Percentiles rank a stretch among this genome's conserved stretches.
These are phyloP conservation scores for Heliconius congener DNA, from an alignment of 1,140 invertebrate species.

Conservation along the genomic window DNA sequence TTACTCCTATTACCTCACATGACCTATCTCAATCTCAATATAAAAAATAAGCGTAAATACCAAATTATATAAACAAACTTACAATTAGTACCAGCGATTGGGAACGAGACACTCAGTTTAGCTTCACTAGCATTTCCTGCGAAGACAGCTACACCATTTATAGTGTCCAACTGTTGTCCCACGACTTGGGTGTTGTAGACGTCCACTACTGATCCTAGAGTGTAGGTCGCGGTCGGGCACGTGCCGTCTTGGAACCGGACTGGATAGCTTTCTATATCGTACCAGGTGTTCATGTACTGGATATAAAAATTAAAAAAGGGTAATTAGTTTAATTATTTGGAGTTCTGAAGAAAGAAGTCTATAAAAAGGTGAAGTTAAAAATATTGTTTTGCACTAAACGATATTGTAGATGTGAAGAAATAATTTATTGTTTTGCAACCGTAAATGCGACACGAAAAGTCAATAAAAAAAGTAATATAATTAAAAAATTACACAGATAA, in stretches of 20 bases:
- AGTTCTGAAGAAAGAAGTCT: no score
- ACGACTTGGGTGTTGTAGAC: conserved; percentile 66
- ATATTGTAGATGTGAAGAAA: no score
- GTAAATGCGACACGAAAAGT: no score
- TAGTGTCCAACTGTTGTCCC: conserved; percentile 46
- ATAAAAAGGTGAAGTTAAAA: no score
- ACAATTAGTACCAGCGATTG: conserved; percentile 55
- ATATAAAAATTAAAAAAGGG: not conserved
- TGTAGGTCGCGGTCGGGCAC: conserved; percentile 56
- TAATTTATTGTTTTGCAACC: no score
- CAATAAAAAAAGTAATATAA: no score
- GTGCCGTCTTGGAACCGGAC: conserved; percentile 59
- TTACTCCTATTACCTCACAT: no score
- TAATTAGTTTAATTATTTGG: no score
- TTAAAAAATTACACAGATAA: no score
- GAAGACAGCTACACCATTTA: conserved; percentile 52
- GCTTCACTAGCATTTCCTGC: conserved; percentile 45
- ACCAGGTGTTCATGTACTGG: conserved; percentile 67
- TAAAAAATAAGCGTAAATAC: no score
- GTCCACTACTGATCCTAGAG: conserved; percentile 37
- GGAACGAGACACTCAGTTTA: conserved; percentile 60
- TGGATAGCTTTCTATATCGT: conserved; percentile 68
- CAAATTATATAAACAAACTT: conserved; percentile 23
- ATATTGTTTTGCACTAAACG: no score
- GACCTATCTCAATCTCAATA: no score